Conservation (phyloP, 2,113 vertebrate species). For the Ovis aries region ARS-UI_Ramb_v3.0 NC_056062.1:9438001-9438500, state of each 20-base stretch:
- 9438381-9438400: neutral
- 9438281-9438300: neutral
- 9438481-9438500: too few species aligned
- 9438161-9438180: neutral
- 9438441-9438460: neutral
- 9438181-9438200: neutral
- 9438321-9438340: neutral
- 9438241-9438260: neutral
- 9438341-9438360: too few species aligned
- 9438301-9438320: neutral
- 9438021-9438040: neutral
- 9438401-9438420: neutral
- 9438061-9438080: neutral
- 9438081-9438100: neutral
- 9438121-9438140: neutral
- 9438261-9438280: neutral
- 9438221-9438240: neutral
- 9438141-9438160: neutral
- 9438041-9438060: neutral
- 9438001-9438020: neutral
- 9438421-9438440: neutral
- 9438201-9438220: neutral
- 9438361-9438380: neutral
- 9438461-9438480: too few species aligned
- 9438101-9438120: neutral